A percentile compares a stretch with the other conserved stretches of the same genome.
These are phyloP conservation scores for Butorides virescens DNA, from an alignment of 2,113 vertebrate genomes.

Conservation along the genomic window DNA sequence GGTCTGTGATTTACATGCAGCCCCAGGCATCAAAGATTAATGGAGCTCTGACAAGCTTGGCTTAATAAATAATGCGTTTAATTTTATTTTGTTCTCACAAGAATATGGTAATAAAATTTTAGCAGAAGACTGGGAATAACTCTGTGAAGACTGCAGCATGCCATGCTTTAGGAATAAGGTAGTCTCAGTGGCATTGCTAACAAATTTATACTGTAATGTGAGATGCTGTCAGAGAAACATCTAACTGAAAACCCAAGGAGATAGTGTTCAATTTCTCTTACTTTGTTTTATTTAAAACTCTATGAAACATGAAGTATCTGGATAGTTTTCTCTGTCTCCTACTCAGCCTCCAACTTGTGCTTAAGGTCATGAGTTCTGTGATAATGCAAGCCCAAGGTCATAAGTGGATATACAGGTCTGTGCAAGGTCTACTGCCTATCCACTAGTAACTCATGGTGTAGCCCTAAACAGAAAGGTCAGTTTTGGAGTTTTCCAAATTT, in stretches of 20 bases:
- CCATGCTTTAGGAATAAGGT: background rate
- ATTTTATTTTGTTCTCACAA: conserved; percentile 24
- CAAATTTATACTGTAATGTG: background rate
- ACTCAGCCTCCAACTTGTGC: background rate
- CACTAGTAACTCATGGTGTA: background rate
- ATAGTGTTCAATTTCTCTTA: background rate
- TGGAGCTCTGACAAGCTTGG: background rate
- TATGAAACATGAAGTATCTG: background rate
- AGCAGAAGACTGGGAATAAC: background rate
- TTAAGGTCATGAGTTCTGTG: background rate
- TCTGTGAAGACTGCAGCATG: background rate
- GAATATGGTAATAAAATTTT: background rate
- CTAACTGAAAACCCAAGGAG: background rate
- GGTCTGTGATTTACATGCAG: background rate
- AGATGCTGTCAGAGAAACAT: background rate
- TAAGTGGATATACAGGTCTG: background rate
- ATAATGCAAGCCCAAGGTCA: background rate
- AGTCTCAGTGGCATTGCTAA: background rate
- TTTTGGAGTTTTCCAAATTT: background rate
- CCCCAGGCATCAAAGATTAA: background rate
- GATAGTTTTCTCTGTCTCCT: background rate
- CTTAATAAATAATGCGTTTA: conserved; percentile 24
- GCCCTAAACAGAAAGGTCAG: background rate
- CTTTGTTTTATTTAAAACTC: background rate
- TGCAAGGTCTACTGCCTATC: background rate